Base-by-base conservation (phyloP, 2,888 invertebrate genomes). In the Macaria liturata region DNA sequence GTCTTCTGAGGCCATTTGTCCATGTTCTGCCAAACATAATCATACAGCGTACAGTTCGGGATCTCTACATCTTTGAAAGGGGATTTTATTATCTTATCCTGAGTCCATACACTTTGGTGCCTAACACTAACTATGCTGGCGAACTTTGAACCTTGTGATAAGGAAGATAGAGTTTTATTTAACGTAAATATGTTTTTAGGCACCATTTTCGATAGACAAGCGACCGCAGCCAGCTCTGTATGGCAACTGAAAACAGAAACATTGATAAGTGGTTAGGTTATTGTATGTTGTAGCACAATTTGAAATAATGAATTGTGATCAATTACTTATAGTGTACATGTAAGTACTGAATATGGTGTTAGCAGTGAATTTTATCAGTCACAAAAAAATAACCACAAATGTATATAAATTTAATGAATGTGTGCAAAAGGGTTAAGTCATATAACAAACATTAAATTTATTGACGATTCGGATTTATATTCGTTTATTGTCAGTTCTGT, bases 1-100 rank as follows among this genome's bases (percentile, higher is more conserved):
- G 93, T 93, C 65, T 92, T 91, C 55, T 95, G 91, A 4, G 94
- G 92, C 95, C 95, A 95, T 81, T 89, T 93, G 30, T 94, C 93
- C 50, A 95, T 71, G 72, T 94, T 89, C 62, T 86, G 84, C 94
- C 95, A 95, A 3, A 95, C 84, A 63, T 92, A 94, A 67, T 95
- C 93, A 54, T 94, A 88, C 52, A 95, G 60, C 1, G 93, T 91
- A 9, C 86, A 72, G 64, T 94, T 92, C 0, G 93, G 93, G 47
- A 93, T 76, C 8, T 88, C 82, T 3, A 94, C 73, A 32, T 84
- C 79, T n/a, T 90, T 90, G 63, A 80, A 93, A 0, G 93, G 92
- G 0, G 90, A 96, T 50, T 76, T 83, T n/a, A 90, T 76, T 1
- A 83, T 69, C 39, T 75, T 82, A 8, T 89, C 86, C 42, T 79